Evolutionary conservation across 2,113 vertebrate species (phyloP), one percentile per base, ranked within the genome.

Genomic region (Anseranas semipalmata): DNA sequence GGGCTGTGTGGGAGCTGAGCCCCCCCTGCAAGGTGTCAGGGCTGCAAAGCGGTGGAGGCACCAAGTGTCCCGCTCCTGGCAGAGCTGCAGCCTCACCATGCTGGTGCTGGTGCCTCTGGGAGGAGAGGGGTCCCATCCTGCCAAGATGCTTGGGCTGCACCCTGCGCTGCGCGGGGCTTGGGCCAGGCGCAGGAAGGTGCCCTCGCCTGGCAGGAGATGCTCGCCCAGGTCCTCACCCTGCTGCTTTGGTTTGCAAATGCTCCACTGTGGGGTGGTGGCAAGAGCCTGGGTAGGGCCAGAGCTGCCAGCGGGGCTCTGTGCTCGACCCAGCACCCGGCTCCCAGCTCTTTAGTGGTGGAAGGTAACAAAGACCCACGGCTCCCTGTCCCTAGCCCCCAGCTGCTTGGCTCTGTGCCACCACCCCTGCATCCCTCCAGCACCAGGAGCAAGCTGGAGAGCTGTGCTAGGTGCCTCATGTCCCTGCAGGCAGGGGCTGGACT

Each of bases 381-480:
- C 39, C 59, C 37, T 59, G 32, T 45, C 48, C 50, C 35, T 20
- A 5, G 6, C 3, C 16, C 16, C 30, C 56, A 5, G 5, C 13
- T 39, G 27, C 28, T 39, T 37, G 21, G 17, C 41, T 39, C 46
- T 12, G 15, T 50, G 53, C 25, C 58, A 60, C 62, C 37, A 41
- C 10, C 3, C 24, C 28, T 52, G n/a, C 10, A 12, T 37, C 2
- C 11, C 28, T 12, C 7, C 46, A 86, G 67, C 48, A 56, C 22
- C 39, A 70, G 59, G 59, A 45, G 43, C 16, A 10, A 15, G 33
- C 32, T 35, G 32, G 13, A 63, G 15, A 52, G 27, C 37, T 48
- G 68, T 7, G 15, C 48, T 2, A 0, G 3, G 22, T 43, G 19
- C 27, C 35, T 15, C 59, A 1, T 1, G 4, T 39, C 20, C 13